These are phyloP conservation scores for Myathropa florea DNA, from an alignment of 2,888 invertebrate genomes.

Conservation along the genomic window DNA sequence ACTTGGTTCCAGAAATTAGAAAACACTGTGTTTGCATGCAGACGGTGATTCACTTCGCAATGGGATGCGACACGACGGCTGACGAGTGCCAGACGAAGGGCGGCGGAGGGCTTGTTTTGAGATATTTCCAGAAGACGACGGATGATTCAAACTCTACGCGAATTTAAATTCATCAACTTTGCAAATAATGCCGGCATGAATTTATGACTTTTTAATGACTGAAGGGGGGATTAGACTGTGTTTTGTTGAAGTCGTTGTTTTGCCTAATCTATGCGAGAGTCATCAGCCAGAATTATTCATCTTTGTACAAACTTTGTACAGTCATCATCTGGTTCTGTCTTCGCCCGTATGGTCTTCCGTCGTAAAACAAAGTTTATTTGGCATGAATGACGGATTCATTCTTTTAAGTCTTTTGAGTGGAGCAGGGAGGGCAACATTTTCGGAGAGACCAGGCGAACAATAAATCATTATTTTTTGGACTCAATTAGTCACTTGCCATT, in stretches of 20 bases:
- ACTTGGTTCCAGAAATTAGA: slow-evolving; percentile 55
- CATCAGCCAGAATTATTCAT: background rate
- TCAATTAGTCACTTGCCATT: too few relatives aligned
- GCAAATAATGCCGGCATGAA: background rate
- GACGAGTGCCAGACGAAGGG: background rate
- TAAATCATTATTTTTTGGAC: too few relatives aligned
- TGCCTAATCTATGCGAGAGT: background rate
- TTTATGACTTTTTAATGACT: background rate
- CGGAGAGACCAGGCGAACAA: too few relatives aligned
- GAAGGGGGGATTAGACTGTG: background rate
- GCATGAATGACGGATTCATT: too few relatives aligned
- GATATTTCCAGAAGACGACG: background rate
- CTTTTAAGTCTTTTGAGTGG: too few relatives aligned
- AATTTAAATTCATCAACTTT: background rate
- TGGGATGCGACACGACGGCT: background rate
- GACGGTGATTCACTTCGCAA: background rate
- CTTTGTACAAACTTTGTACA: background rate
- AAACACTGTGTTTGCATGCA: slow-evolving; percentile 24
- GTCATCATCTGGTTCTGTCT: too few relatives aligned
- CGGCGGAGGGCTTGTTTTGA: background rate
- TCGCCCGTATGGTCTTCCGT: too few relatives aligned
- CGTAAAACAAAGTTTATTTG: too few relatives aligned
- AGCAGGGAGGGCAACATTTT: too few relatives aligned
- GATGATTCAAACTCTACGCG: background rate
- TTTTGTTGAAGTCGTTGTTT: background rate